Evolutionary conservation across 2,888 invertebrate genomes (phyloP), one percentile per base, ranked within the genome.

Genomic region (Amiota mariae): DNA sequence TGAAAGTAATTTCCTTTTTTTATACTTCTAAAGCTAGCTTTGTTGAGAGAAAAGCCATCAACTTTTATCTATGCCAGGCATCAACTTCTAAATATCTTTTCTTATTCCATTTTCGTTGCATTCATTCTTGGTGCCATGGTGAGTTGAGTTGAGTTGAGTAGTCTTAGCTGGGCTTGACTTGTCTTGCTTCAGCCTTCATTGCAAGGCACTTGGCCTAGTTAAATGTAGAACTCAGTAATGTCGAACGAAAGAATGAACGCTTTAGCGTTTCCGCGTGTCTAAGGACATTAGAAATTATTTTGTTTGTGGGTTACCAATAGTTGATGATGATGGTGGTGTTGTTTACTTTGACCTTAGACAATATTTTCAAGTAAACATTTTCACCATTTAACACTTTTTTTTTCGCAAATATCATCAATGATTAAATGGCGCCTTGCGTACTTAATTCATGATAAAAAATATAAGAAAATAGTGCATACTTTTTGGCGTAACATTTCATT

Each of bases 161-260:
- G 36, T 36, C 36, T 36, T 36, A 36, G 36, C 36, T 36, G 2
- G 36, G 36, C 36, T 36, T 1, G 12, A 1, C 36, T 61, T 12
- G 13, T 13, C 13, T 13, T 12, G 12, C 59, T 12, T 10, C 49
- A 66, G 66, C 49, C 49, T 49, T 66, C 48, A 48, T 48, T 66
- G 15, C n/a, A 66, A 66, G 36, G 49, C 49, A 66, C 66, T 66
- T 66, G 66, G 66, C 66, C 66, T 49, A 49, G 66, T 66, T 66
- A 48, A 66, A 66, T 66, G 49, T 66, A 49, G 66, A 49, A 48
- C 66, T 66, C 18, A 20, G 4, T 54, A 54, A 6, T 36, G 36
- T 36, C 54, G 15, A 54, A 54, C 54, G 15, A 54, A 54, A 54
- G 15, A 15, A n/a, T 15, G 54, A 6, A 46, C 13, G n/a, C 63